Percentiles rank a stretch among this genome's conserved stretches.
Conservation (phyloP, 2,113 vertebrate species). For the Phrynosoma platyrhinos region DNA sequence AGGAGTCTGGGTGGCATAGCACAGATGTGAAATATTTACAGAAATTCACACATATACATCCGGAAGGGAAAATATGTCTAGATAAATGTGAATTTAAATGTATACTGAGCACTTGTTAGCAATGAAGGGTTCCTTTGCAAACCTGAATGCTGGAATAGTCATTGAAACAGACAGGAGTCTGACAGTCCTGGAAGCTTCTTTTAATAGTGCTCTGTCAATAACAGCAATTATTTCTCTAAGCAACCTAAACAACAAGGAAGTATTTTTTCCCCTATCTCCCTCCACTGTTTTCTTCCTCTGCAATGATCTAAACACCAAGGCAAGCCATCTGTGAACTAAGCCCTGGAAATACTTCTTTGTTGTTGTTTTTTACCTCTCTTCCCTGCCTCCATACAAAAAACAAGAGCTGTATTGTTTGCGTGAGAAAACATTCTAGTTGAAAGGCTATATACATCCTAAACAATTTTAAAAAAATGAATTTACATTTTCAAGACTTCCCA, state of each 20-base stretch:
- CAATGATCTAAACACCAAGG: conserved; percentile 47
- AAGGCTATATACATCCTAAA: not conserved
- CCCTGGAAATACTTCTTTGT: conserved; percentile 27
- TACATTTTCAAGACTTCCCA: conserved; percentile 18
- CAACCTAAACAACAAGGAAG: conserved; percentile 43
- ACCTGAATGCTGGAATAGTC: conserved; percentile 37
- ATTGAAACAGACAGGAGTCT: conserved; percentile 18
- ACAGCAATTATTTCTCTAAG: conserved; percentile 46
- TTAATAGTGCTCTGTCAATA: conserved; percentile 19
- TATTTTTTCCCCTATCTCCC: not conserved
- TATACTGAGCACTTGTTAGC: conserved; percentile 22
- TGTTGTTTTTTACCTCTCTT: conserved; percentile 32
- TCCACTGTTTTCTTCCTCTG: not conserved
- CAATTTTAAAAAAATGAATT: not conserved
- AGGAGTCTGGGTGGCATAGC: conserved; percentile 32
- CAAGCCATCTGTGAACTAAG: conserved; percentile 32
- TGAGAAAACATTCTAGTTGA: conserved; percentile 17
- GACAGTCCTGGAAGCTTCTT: conserved; percentile 4
- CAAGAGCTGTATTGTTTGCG: not conserved
- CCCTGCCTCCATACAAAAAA: not conserved
- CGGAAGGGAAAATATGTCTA: conserved; percentile 7
- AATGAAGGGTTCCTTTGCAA: conserved; percentile 37
- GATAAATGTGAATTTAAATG: conserved; percentile 20
- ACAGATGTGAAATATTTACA: conserved; percentile 7
- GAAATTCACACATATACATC: conserved; percentile 4